Evolutionary conservation across 2,888 invertebrate species (phyloP).

Genomic region (Pedicia rivosa): DNA sequence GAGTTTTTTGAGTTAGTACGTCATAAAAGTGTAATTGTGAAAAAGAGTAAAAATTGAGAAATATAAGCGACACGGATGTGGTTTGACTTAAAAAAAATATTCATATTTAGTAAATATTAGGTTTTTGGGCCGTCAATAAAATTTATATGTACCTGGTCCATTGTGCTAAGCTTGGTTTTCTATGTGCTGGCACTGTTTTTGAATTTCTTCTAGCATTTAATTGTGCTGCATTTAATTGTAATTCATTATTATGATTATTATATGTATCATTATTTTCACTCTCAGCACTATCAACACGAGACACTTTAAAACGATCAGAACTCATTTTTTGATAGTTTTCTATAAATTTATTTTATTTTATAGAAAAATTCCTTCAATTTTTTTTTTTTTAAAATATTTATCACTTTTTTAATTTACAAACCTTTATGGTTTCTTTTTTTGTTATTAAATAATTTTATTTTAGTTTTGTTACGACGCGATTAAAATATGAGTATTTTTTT

Average conservation of each 20-base stretch:
- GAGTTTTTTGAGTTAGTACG: no score
- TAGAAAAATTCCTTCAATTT: no score
- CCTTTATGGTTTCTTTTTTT: no score
- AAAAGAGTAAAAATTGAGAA: neutral
- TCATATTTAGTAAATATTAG: neutral
- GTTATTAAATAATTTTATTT: no score
- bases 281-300: constrained; percentile 7
- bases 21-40: neutral
- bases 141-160: constrained; percentile 24
- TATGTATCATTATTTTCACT: neutral
- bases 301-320: constrained; percentile 11
- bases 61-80: no score
- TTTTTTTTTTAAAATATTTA: no score
- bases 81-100: neutral
- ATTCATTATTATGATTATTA: neutral
- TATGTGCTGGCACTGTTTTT: constrained; percentile 14
- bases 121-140: neutral
- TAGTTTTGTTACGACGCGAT: no score
- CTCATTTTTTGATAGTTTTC: neutral
- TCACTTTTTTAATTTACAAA: no score
- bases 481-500: no score
- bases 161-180: constrained; percentile 29
- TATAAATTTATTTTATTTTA: no score
- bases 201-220: neutral
- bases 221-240: neutral